These are phyloP conservation scores for Xylophagus ater DNA, from an alignment of 2,888 invertebrate genomes.

Conservation along the genomic window DNA sequence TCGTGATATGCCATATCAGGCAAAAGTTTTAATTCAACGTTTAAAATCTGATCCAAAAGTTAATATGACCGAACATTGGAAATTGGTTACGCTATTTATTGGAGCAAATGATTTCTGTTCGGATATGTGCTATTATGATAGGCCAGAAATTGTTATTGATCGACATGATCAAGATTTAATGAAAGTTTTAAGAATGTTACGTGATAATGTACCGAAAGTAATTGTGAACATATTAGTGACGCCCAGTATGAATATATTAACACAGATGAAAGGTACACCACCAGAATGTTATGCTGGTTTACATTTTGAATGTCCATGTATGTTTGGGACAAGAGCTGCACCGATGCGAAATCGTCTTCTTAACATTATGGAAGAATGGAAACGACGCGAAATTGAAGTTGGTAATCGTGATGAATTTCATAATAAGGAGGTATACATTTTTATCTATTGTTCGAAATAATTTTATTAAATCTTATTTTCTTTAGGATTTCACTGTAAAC, in stretches of 20 bases:
- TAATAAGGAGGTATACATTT: slow-evolving; percentile 22
- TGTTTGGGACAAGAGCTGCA: slow-evolving; percentile 38
- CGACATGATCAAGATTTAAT: slow-evolving; percentile 40
- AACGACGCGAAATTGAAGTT: slow-evolving; percentile 42
- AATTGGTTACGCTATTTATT: slow-evolving; percentile 48
- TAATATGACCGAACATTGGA: slow-evolving; percentile 48
- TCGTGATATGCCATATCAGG: slow-evolving; percentile 46
- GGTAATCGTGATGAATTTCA: slow-evolving; percentile 36
- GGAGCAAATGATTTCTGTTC: slow-evolving; percentile 52
- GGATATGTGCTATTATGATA: slow-evolving; percentile 42
- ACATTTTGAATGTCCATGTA: slow-evolving; percentile 46
- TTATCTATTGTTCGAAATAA: not conserved
- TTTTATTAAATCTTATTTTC: slow-evolving; percentile 6
- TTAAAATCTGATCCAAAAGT: slow-evolving; percentile 44
- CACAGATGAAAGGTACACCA: slow-evolving; percentile 34
- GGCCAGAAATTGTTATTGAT: slow-evolving; percentile 36
- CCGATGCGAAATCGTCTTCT: slow-evolving; percentile 31
- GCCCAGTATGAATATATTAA: slow-evolving; percentile 41
- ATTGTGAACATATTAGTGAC: slow-evolving; percentile 46
- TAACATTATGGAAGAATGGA: slow-evolving; percentile 44
- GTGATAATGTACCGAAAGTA: slow-evolving; percentile 48
- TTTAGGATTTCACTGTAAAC: slow-evolving; percentile 48
- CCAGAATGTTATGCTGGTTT: slow-evolving; percentile 37
- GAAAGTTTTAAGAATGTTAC: slow-evolving; percentile 39
- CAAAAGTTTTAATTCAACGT: slow-evolving; percentile 42